A percentile compares a stretch with the other conserved stretches of the same genome.
These are phyloP conservation scores for Knipowitschia caucasica DNA, from an alignment of 2,797 vertebrate genomes.

Conservation along the genomic window DNA sequence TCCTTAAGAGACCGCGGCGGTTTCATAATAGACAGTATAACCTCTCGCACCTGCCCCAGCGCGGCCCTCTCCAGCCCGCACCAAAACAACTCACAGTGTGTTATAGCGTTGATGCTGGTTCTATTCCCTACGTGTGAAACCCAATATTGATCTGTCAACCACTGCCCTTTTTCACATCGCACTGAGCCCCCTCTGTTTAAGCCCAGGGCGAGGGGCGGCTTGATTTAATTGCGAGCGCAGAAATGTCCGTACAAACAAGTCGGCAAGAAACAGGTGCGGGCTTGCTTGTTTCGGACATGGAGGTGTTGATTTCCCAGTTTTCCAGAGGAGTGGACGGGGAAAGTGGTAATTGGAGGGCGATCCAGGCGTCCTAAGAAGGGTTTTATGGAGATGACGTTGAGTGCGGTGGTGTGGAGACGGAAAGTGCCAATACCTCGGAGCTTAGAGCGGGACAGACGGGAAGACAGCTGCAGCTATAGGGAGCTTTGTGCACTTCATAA, in stretches of 20 bases:
- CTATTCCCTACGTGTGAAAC: conserved; percentile 43
- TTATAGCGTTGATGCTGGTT: conserved; percentile 28
- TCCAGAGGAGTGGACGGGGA: conserved; percentile 41
- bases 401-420: conserved; percentile 20
- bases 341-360: conserved; percentile 60
- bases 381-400: conserved; percentile 53
- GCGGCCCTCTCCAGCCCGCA: conserved; percentile 32
- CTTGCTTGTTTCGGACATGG: conserved; percentile 29
- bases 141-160: conserved; percentile 41
- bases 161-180: conserved; percentile 38
- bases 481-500: conserved; percentile 1
- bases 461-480: conserved; percentile 12
- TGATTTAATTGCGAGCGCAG: conserved; percentile 49
- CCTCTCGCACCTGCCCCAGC: conserved; percentile 55
- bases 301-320: conserved; percentile 62
- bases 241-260: conserved; percentile 32
- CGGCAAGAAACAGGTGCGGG: conserved; percentile 53
- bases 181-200: conserved; percentile 23
- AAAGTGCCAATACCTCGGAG: conserved; percentile 6
- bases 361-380: conserved; percentile 46
- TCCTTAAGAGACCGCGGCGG: conserved; percentile 45
- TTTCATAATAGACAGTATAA: conserved; percentile 40
- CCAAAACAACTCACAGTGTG: conserved; percentile 38
- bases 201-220: conserved; percentile 37
- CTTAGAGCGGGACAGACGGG: conserved; percentile 5